A percentile compares a stretch with the other conserved stretches of the same genome.
Evolutionary conservation across 2,888 invertebrate genomes (phyloP).

Genomic region (Abrostola tripartita): DNA sequence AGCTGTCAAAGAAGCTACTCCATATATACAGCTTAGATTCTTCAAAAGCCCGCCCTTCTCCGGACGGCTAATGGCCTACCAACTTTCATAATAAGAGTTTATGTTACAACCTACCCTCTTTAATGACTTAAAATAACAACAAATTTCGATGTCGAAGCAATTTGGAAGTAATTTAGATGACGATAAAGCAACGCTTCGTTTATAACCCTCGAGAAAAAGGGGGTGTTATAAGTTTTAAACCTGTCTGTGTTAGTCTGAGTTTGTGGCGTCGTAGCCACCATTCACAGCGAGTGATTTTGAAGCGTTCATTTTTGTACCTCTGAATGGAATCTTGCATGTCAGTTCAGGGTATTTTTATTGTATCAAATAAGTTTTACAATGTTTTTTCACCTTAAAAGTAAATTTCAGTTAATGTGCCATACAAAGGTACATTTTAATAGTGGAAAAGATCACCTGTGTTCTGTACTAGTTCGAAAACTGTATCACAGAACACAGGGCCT

Average conservation of each 20-base stretch:
- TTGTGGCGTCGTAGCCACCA: background rate
- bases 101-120: conserved; percentile 57
- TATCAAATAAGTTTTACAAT: no score
- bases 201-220: conserved; percentile 1
- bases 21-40: conserved; percentile 59
- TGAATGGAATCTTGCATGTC: no score
- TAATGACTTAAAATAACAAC: conserved; percentile 62
- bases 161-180: conserved; percentile 57
- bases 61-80: conserved; percentile 58
- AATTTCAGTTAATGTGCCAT: no score
- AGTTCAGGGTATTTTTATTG: no score
- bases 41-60: conserved; percentile 50
- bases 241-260: conserved; percentile 23
- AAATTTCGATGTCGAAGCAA: conserved; percentile 58
- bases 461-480: no score
- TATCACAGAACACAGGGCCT: no score
- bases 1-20: conserved; percentile 52
- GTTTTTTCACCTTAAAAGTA: no score
- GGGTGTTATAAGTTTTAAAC: conserved; percentile 22
- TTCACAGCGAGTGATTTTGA: background rate
- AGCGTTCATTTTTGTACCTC: background rate
- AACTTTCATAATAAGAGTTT: conserved; percentile 66
- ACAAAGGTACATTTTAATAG: no score
- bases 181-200: conserved; percentile 42
- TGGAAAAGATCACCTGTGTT: no score